Base-by-base conservation (phyloP, 92 coral and sea anemone genomes). In the Actinostola sp. region DNA sequence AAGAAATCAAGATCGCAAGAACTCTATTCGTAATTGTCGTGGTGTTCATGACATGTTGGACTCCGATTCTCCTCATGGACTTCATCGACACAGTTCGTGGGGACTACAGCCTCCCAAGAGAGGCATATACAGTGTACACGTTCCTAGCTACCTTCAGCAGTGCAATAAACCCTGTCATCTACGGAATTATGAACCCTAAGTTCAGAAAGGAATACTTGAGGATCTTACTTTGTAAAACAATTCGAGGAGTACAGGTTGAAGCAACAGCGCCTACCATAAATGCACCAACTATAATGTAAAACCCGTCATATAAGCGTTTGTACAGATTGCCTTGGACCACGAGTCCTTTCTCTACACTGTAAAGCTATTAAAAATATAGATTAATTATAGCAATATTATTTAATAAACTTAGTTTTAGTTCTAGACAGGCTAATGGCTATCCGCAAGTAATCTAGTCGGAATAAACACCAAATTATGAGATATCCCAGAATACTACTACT, bases 181-280 rank as follows among this genome's bases (percentile, higher is more conserved):
- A 84, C 68, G 89, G 89, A 17, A 61, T 79, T 15, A 66, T 84
- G 81, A 84, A 84, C 51, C 81, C 81, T 12, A 66, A 67, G 17
- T 84, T 84, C 66, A 75, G 25, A 63, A 78, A 45, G 29, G 89
- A 74, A 57, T 84, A 84, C 14, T 49, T 60, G 21, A 60, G 45
- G 58, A 9, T 85, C 2, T 51, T 85, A 39, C 8, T 61, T 26
- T 73, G 79, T 36, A 71, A 71, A 36, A 39, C 65, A 27, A 3
- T 71, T 13, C 7, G 76, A 19, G 66, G 76, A 16, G 64, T 71
- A 15, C 64, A 21, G 8, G 76, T 71, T 6, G 76, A 71, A 21
- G 25, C 66, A 13, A 70, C 75, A 34, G 48, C 21, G 17, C 13
- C 30, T 29, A 23, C 53, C 11, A 4, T 36, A 11, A 36, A 36